Evolutionary conservation across 2,888 invertebrate genomes (phyloP), one percentile per base, ranked within the genome.

Genomic region (Andrena trimmerana): DNA sequence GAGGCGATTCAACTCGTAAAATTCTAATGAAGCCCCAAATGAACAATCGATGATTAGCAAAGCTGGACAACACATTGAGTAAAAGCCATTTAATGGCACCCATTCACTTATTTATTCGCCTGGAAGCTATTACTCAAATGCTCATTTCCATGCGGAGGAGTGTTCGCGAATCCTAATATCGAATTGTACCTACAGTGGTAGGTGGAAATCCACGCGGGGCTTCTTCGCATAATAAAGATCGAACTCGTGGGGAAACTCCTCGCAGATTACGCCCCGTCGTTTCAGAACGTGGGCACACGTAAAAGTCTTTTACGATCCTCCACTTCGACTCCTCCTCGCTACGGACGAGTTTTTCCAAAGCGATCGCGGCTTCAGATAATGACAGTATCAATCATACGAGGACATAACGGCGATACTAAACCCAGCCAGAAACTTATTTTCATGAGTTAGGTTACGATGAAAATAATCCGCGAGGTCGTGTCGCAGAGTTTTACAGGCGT

Each of bases 271-370:
- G 79, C 67, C 24, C 81, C 80, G 80, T 86, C 89, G 82, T 88
- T 88, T 74, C 71, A 73, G 82, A 76, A 85, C 48, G 24, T 50
- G 57, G 84, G 81, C 83, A 76, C 83, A 76, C 90, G 82, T 90
- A 90, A 90, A 90, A 88, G 82, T 87, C 86, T 88, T 90, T 90
- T 90, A 90, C 89, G 90, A 90, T 81, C 87, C 73, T 71, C 50
- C 62, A 63, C 80, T 70, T 77, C 85, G 79, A 75, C 86, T 36
- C 20, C 69, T 62, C 57, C 27, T 20, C 67, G 13, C 57, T 73
- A 48, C 27, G 16, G 29, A 29, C 54, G 59, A 77, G 60, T 88
- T 84, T 71, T 65, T 59, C 65, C 27, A n/a, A 27, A 59, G 75
- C 74, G 65, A 70, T 79, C 77, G 74, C 50, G 72, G 79, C 79